These are phyloP conservation scores for Spheniscus mendiculus DNA, from an alignment of 2,113 vertebrate species.

Conservation along the genomic window DNA sequence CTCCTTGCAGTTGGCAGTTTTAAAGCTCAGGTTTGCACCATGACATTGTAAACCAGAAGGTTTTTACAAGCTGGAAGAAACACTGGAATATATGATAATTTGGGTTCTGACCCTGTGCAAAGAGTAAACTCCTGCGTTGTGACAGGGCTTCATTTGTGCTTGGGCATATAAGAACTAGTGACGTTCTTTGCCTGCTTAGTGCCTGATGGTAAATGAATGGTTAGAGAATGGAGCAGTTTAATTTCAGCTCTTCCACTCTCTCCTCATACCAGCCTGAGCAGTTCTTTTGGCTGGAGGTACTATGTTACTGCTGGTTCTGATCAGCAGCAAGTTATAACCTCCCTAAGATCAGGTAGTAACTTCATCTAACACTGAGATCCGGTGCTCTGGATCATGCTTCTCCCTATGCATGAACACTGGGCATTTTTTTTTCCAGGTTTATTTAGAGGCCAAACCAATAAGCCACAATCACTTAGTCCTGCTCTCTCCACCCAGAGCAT, in stretches of 20 bases:
- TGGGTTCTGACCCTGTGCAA: neutral
- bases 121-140: neutral
- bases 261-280: neutral
- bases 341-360: neutral
- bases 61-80: neutral
- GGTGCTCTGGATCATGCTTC: neutral
- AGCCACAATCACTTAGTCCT: fast-evolving
- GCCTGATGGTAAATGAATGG: neutral
- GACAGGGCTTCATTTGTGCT: neutral
- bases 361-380: neutral
- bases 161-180: neutral
- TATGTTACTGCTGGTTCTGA: neutral
- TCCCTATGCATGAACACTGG: neutral
- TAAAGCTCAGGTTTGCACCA: neutral
- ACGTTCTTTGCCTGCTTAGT: neutral
- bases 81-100: neutral
- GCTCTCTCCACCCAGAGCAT: neutral
- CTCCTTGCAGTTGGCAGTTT: neutral
- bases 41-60: neutral
- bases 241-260: neutral
- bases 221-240: neutral
- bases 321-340: neutral
- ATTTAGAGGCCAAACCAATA: neutral
- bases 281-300: neutral
- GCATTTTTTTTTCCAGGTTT: neutral